These are phyloP conservation scores for Entomyzon cyanotis DNA, from an alignment of 2,113 vertebrate species.

Conservation along the genomic window DNA sequence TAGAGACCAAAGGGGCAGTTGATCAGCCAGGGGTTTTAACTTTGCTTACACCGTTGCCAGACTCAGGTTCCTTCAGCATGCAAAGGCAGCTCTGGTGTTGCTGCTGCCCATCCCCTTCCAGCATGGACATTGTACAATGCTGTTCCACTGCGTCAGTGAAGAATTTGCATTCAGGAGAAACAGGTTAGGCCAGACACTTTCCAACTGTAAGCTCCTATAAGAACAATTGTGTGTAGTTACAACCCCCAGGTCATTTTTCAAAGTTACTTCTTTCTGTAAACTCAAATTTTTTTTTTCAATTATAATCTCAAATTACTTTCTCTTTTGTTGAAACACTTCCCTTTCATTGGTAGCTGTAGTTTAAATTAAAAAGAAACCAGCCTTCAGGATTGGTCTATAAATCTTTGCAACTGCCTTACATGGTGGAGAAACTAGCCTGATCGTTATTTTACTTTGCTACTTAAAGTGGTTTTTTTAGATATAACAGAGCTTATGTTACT, in stretches of 20 bases:
- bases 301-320: not conserved
- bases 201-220: not conserved
- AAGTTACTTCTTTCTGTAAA: not conserved
- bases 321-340: not conserved
- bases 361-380: not conserved
- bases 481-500: not conserved
- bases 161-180: slow-evolving; percentile 56
- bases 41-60: not conserved
- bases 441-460: slow-evolving; percentile 5
- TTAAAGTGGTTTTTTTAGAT: not conserved
- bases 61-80: not conserved
- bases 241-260: slow-evolving; percentile 10
- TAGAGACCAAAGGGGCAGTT: not conserved
- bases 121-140: not conserved
- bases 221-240: slow-evolving; percentile 9
- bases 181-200: not conserved
- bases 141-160: not conserved
- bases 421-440: not conserved
- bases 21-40: not conserved
- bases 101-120: slow-evolving; percentile 13
- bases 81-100: not conserved
- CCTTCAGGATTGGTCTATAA: not conserved
- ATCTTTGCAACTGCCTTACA: not conserved
- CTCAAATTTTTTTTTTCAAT: not conserved
- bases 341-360: not conserved